Percentiles rank a stretch among this genome's conserved stretches.
phyloP scores from a whole-genome alignment of 2,113 vertebrate genomes.

The Scopus umbretta region DNA sequence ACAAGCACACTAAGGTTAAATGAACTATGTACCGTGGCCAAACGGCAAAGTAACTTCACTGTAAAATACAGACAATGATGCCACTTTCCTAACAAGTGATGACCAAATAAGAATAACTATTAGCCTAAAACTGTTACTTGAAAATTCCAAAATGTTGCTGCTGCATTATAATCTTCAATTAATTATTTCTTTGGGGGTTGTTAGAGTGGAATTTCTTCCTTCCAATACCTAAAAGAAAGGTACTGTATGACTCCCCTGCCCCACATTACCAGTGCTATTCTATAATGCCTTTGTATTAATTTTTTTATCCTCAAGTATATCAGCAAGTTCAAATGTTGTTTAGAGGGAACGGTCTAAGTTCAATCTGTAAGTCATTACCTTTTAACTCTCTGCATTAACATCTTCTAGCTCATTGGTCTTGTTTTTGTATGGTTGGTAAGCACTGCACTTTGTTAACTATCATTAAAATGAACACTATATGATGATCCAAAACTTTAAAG shows the following conservation, averaged over 20 bases:
- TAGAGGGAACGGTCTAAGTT: not conserved
- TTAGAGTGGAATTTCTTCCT: not conserved
- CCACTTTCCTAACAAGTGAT: not conserved
- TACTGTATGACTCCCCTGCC: not conserved
- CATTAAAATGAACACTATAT: not conserved
- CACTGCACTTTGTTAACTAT: not conserved
- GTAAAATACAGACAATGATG: not conserved
- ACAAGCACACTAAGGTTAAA: slow-evolving; percentile 3
- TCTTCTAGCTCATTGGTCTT: not conserved
- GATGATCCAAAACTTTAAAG: not conserved
- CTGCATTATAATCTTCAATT: not conserved
- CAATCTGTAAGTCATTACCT: not conserved
- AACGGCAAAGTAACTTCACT: not conserved
- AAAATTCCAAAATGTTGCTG: not conserved
- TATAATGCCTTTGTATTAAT: not conserved
- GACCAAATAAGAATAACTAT: not conserved
- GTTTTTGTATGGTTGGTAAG: not conserved
- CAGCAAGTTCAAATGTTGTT: not conserved
- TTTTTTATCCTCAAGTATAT: not conserved
- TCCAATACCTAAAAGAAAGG: not conserved
- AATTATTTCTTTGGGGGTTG: not conserved
- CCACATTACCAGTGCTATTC: not conserved
- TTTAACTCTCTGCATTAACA: not conserved
- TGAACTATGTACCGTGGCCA: not conserved
- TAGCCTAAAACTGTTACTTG: not conserved